Percentiles rank a stretch among this genome's conserved stretches.
Evolutionary conservation across 2,888 invertebrate genomes (phyloP).

Genomic region (Norana najaformis): DNA sequence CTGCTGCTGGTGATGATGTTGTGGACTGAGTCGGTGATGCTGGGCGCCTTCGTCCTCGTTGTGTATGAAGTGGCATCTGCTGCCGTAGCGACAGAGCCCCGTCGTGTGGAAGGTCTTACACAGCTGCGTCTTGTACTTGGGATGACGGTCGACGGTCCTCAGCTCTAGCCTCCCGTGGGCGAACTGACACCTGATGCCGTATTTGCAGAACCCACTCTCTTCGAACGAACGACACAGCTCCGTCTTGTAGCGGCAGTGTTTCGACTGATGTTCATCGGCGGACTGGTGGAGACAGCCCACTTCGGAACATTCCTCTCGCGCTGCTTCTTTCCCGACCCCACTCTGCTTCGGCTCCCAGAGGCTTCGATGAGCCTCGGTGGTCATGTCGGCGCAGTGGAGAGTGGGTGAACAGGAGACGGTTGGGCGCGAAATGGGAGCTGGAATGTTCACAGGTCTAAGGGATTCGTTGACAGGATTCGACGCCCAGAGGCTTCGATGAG

Average conservation of each 20-base stretch:
- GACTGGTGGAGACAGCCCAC: background rate
- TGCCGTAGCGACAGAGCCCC: slow-evolving; percentile 97
- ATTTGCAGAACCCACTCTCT: slow-evolving; percentile 85
- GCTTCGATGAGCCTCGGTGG: background rate
- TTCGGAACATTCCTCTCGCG: background rate
- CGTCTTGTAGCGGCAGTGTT: slow-evolving; percentile 78
- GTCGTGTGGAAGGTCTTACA: slow-evolving; percentile 94
- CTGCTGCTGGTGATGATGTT: background rate
- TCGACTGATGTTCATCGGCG: slow-evolving; percentile 31
- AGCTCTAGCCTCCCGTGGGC: slow-evolving; percentile 93
- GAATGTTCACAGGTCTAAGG: background rate
- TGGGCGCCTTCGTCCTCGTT: slow-evolving; percentile 66
- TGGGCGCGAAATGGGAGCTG: background rate
- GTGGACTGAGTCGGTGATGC: background rate
- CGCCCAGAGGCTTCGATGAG: too few relatives aligned
- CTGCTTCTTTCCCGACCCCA: background rate
- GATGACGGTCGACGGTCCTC: slow-evolving; percentile 89
- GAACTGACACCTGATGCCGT: slow-evolving; percentile 97
- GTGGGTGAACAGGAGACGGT: background rate
- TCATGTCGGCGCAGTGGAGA: background rate
- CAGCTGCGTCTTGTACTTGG: slow-evolving; percentile 96
- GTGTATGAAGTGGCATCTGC: slow-evolving; percentile 96
- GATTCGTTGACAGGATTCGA: too few relatives aligned
- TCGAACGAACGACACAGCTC: slow-evolving; percentile 96
- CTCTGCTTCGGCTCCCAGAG: background rate